Percentiles rank a stretch among this genome's conserved stretches.
These are phyloP conservation scores for Dinothrombium tinctorium DNA, from an alignment of 1,140 invertebrate species.

Conservation along the genomic window DNA sequence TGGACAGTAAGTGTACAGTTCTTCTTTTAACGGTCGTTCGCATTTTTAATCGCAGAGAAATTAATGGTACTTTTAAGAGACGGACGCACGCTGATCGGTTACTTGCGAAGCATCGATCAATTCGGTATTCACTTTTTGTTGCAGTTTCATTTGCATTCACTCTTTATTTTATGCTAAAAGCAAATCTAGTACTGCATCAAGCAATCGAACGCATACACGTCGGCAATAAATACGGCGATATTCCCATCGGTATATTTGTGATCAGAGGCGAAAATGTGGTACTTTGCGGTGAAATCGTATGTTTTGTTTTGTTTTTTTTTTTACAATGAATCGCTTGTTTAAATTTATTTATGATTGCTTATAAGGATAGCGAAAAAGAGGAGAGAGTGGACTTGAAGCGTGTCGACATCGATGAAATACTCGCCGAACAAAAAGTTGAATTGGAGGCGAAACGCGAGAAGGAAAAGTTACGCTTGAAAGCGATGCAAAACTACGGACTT, in stretches of 20 bases:
- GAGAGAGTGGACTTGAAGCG: conserved; percentile 48
- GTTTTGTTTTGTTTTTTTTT: conserved; percentile 18
- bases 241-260: conserved; percentile 76
- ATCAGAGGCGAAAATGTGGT: conserved; percentile 96
- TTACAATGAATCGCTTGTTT: conserved; percentile 6
- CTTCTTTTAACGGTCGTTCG: conserved; percentile 5
- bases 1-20: conserved; percentile 49
- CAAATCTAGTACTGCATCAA: conserved; percentile 82
- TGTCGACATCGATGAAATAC: conserved; percentile 75
- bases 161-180: conserved; percentile 16
- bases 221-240: conserved; percentile 86
- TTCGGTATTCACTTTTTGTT: conserved; percentile 35
- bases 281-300: conserved; percentile 80
- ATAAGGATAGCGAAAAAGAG: conserved; percentile 67
- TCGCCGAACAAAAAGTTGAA: conserved; percentile 74
- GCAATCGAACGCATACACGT: conserved; percentile 95
- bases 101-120: conserved; percentile 85
- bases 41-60: conserved; percentile 45
- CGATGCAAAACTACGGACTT: too few species aligned
- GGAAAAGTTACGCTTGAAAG: too few species aligned
- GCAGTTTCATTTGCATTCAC: background rate
- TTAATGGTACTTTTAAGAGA: conserved; percentile 84
- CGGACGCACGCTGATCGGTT: conserved; percentile 89
- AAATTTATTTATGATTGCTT: conserved; percentile 16
- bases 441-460: conserved; percentile 64